A percentile compares a stretch with the other conserved stretches of the same genome.
These are phyloP conservation scores for Bujurquina vittata DNA, from an alignment of 2,113 vertebrate species.

Conservation along the genomic window DNA sequence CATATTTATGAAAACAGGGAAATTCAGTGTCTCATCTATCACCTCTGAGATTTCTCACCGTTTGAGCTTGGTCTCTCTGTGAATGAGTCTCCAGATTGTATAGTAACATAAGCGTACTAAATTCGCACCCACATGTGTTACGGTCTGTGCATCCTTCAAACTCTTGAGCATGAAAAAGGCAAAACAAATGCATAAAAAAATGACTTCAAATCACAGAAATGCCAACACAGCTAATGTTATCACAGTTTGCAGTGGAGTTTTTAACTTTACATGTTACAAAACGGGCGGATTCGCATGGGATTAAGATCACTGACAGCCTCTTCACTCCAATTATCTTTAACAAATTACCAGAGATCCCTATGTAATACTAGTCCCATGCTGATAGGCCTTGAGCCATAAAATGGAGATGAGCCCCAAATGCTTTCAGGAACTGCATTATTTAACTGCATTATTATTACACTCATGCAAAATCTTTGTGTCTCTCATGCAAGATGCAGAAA, in stretches of 20 bases:
- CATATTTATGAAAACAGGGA: too few species aligned
- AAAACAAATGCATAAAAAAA: background rate
- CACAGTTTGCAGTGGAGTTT: background rate
- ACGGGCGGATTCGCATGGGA: background rate
- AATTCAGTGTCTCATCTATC: too few species aligned
- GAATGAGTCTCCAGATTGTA: background rate
- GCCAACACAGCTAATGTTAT: background rate
- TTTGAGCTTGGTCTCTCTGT: background rate
- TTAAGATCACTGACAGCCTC: background rate
- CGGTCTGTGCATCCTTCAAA: background rate
- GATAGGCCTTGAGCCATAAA: background rate
- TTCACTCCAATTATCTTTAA: background rate
- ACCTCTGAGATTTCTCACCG: background rate
- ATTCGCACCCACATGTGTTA: background rate
- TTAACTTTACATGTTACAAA: background rate
- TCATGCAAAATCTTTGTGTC: background rate
- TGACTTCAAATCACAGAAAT: background rate
- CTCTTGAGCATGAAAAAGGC: background rate
- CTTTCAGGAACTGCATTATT: background rate
- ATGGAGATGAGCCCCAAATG: background rate
- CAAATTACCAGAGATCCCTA: background rate
- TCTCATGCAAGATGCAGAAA: slow-evolving; percentile 41
- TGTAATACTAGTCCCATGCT: background rate
- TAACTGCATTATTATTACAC: too few species aligned
- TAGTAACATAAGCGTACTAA: background rate